Evolutionary conservation across 2,113 vertebrate species (phyloP), one percentile per base, ranked within the genome.

Genomic region (Vireo altiloquus): DNA sequence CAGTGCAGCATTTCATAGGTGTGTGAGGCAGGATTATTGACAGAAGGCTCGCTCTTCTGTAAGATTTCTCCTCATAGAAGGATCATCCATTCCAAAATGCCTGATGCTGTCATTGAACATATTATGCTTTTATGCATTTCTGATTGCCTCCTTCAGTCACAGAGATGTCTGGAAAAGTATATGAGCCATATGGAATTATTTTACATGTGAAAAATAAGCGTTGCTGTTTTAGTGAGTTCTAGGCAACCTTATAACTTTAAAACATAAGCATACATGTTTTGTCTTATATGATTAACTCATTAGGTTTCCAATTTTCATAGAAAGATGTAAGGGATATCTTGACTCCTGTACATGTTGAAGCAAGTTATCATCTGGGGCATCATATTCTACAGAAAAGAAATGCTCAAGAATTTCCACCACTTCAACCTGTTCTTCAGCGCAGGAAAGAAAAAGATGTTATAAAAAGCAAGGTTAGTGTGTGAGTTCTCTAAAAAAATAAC

Each of bases 291-390:
- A 94, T 93, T 96, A 90, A 97, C 87, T 92, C 33, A 92, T 92
- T 78, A 87, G 91, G 65, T 95, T 97, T 97, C 96, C 71, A 92
- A 97, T 97, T 97, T 93, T 87, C 92, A 63, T 98, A 99, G 99
- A 99, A 98, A 98, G 98, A 99, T 64, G 97, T 99, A 85, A 98
- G 98, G 93, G 99, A 99, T 97, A 98, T 99, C 96, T 98, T 98
- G 83, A 99, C 98, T 42, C 98, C 99, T 10, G 97, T 99, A 80
- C 96, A 98, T 78, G 98, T 99, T 90, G 97, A 99, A 96, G 98
- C 98, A 17, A 98, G 97, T 53, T 99, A 99, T 72, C 97, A 83
- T 44, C 98, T 99, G 63, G 99, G 97, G 17, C 97, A 97, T 50
- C 98, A 98, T 19, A 90, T 96, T 39, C 75, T 97, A 71, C 90